Percentiles rank a stretch among this genome's conserved stretches.
These are phyloP conservation scores for Romanomermis culicivorax DNA, from an alignment of 2,888 invertebrate species.

Conservation along the genomic window DNA sequence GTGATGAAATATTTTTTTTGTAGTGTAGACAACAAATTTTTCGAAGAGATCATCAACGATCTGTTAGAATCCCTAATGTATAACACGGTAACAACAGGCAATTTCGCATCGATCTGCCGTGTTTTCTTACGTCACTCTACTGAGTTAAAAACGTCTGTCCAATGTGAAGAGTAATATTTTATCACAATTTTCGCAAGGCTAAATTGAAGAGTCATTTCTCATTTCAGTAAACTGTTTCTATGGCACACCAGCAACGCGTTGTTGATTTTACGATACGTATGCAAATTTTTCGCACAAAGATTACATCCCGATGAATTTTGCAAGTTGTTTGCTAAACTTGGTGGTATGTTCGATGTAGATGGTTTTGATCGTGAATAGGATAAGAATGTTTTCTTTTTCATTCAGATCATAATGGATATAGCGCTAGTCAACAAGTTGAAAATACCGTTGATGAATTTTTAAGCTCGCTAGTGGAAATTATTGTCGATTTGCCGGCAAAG, in stretches of 20 bases:
- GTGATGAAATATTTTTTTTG: background rate
- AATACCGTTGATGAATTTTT: constrained; percentile 52
- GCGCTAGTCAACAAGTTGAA: too few relatives aligned
- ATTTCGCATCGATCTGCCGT: constrained; percentile 63
- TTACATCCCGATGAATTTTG: constrained; percentile 67
- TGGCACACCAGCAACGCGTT: constrained; percentile 88
- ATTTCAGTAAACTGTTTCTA: constrained; percentile 48
- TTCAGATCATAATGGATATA: too few relatives aligned
- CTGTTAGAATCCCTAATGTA: constrained; percentile 51
- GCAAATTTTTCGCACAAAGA: constrained; percentile 71
- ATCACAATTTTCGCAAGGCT: background rate
- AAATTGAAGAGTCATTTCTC: background rate
- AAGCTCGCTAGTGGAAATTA: constrained; percentile 51
- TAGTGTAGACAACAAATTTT: background rate
- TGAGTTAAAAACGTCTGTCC: constrained; percentile 60
- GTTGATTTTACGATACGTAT: constrained; percentile 55
- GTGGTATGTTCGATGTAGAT: constrained; percentile 14
- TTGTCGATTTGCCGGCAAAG: constrained; percentile 61
- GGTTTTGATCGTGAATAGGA: too few relatives aligned
- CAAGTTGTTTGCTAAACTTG: constrained; percentile 41
- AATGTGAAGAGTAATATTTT: constrained; percentile 56
- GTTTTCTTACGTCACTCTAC: constrained; percentile 59
- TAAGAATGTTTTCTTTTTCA: too few relatives aligned
- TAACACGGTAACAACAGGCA: constrained; percentile 68
- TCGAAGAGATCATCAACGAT: constrained; percentile 57